Evolutionary conservation across 2,113 vertebrate species (phyloP).

Genomic region (Microtus richardsoni): DNA sequence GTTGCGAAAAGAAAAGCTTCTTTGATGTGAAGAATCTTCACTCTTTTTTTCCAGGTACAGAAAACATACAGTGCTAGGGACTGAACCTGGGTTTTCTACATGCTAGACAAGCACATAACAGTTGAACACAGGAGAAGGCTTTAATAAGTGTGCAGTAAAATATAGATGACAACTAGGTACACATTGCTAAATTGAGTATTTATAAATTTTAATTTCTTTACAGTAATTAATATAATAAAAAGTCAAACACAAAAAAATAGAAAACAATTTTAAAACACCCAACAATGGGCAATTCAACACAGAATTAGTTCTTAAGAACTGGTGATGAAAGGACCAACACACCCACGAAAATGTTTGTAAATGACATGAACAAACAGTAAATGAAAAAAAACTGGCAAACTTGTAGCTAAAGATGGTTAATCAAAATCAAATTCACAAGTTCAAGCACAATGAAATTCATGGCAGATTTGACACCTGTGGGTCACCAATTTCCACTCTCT

Average conservation of each 20-base stretch:
- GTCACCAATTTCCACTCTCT: conserved; percentile 26
- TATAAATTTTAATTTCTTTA: conserved; percentile 17
- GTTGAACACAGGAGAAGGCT: not conserved
- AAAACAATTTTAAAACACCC: not conserved
- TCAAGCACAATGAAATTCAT: not conserved
- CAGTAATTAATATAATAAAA: not conserved
- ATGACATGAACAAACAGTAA: not conserved
- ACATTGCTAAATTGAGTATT: not conserved
- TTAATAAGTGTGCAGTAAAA: not conserved
- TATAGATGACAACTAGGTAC: not conserved
- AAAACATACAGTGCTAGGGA: not conserved
- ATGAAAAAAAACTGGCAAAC: not conserved
- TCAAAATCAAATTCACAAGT: conserved; percentile 43
- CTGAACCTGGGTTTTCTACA: not conserved
- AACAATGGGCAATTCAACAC: not conserved
- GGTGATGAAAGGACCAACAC: not conserved
- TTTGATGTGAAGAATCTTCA: not conserved
- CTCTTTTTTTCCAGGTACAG: not conserved
- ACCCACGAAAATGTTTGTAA: not conserved
- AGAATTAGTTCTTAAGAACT: not conserved
- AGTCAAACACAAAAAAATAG: not conserved
- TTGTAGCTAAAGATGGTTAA: not conserved
- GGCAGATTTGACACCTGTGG: not conserved
- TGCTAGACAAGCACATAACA: not conserved
- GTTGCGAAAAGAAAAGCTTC: not conserved